Evolutionary conservation across 2,888 invertebrate species (phyloP).

Genomic region (Ceramica pisi): DNA sequence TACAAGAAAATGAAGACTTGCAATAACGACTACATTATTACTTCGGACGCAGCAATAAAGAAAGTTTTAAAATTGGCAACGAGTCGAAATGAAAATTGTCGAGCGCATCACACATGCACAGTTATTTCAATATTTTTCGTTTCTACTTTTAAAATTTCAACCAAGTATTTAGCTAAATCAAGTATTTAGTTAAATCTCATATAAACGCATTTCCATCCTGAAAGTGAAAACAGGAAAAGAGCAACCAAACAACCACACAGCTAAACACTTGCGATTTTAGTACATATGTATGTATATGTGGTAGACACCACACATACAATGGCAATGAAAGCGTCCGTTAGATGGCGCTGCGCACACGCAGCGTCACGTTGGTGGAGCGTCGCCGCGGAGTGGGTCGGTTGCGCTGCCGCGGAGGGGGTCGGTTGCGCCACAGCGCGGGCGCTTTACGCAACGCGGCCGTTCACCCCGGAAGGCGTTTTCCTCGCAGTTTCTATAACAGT

Average conservation of each 20-base stretch:
- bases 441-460: conserved; percentile 89
- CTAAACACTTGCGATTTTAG: conserved; percentile 16
- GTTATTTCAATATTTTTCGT: background rate
- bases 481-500: conserved; percentile 89
- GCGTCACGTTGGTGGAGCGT: conserved; percentile 60
- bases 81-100: conserved; percentile 13
- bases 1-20: conserved; percentile 27
- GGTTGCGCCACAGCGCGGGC: conserved; percentile 83
- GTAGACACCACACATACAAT: conserved; percentile 13
- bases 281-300: conserved; percentile 9
- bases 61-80: conserved; percentile 45
- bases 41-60: conserved; percentile 37
- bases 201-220: background rate
- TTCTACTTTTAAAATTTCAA: conserved; percentile 1
- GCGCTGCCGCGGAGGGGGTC: conserved; percentile 79
- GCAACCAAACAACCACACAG: background rate
- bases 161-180: background rate
- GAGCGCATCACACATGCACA: conserved; percentile 5
- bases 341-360: conserved; percentile 75
- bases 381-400: conserved; percentile 74
- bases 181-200: background rate
- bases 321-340: conserved; percentile 66
- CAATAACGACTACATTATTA: conserved; percentile 27
- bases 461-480: conserved; percentile 91
- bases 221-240: conserved; percentile 15